These are phyloP conservation scores for Vicugna pacos DNA, from an alignment of 2,113 vertebrate genomes.

Conservation along the genomic window DNA sequence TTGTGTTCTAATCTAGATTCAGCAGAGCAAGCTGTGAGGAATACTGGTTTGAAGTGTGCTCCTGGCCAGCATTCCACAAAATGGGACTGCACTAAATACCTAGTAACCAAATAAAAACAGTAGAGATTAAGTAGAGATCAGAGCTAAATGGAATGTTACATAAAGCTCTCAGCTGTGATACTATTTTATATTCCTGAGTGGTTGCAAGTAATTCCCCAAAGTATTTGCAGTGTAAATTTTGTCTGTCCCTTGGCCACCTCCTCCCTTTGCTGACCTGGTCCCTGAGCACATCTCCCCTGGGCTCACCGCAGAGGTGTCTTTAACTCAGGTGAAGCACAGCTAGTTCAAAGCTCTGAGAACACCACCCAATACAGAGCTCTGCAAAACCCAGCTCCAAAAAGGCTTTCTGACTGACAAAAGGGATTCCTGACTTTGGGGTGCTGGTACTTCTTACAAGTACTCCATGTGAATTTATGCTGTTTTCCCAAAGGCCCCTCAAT, in stretches of 20 bases:
- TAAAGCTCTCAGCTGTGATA: slow-evolving; percentile 11
- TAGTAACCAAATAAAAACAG: slow-evolving; percentile 44
- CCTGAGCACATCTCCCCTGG: background rate
- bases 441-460: background rate
- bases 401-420: background rate
- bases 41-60: background rate
- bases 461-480: background rate
- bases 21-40: background rate
- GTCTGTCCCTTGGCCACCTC: background rate
- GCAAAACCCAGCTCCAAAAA: background rate
- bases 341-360: background rate
- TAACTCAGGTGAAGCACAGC: background rate
- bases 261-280: background rate
- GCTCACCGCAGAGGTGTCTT: background rate
- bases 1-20: background rate
- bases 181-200: slow-evolving; percentile 3
- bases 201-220: background rate
- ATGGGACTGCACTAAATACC: slow-evolving; percentile 14
- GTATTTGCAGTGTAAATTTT: background rate
- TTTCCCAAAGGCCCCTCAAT: background rate
- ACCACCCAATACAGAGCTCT: background rate
- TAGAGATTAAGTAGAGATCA: slow-evolving; percentile 35
- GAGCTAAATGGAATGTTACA: slow-evolving; percentile 37
- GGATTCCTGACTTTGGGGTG: background rate
- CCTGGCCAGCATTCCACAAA: slow-evolving; percentile 29